Evolutionary conservation across 1,140 invertebrate genomes (phyloP), one percentile per base, ranked within the genome.

Genomic region (Anastatus disparis): DNA sequence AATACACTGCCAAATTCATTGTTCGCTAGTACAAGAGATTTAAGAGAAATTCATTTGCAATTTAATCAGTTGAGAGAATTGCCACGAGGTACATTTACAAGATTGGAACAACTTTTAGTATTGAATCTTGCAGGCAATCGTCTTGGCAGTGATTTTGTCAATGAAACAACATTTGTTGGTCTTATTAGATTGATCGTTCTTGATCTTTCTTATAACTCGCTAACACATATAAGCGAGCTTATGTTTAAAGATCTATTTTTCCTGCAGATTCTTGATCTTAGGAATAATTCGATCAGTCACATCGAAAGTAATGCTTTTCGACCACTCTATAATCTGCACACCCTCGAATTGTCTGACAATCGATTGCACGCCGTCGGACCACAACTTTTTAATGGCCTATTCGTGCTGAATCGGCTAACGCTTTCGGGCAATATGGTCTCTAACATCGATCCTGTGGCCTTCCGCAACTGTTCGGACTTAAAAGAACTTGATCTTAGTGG

Each of bases 201-300:
- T 52, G 94, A 96, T 82, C 84, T 97, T 76, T 94, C 94, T 0
- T 92, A 93, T 80, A 97, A 97, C 78, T 89, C 90, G 7, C 79
- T 97, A 2, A 94, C 92, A 1, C 88, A 91, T 71, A 91, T 97
- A 62, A 93, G 95, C 77, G 90, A 92, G 15, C 89, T 90, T 52
- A 95, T 93, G 70, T 97, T 97, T 85, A 93, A 94, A 84, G 94
- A 95, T 79, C 86, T 97, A 22, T 94, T 92, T 77, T 93, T 94
- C 78, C 85, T 97, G 69, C 94, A 97, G 87, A 93, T 94, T 53
- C 88, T 97, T 26, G 92, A 95, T 81, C 82, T 97, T 55, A 89
- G 94, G 71, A 94, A 96, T 78, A 97, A 97, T 81, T 91, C 92
- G 2, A 94, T 97, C 76, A 91, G 92, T 38, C 93, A 91, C 72